Evolutionary conservation across 1,140 invertebrate species (phyloP).

Genomic region (Cydia pomonella): DNA sequence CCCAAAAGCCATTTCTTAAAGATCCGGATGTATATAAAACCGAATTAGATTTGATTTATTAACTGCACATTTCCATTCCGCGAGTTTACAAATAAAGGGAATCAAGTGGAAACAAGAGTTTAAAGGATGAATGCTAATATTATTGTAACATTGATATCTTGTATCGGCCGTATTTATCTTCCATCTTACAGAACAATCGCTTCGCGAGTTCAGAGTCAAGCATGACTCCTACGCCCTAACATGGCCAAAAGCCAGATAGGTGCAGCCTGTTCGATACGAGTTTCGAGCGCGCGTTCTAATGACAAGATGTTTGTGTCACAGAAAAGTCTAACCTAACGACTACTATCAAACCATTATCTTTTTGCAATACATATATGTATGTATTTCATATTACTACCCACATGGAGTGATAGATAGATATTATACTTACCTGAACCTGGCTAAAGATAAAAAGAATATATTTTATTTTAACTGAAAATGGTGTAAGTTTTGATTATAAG

Average conservation of each 20-base stretch:
- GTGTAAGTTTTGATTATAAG: no score
- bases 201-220: slow-evolving; percentile 22
- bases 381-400: no score
- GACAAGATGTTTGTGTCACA: neutral
- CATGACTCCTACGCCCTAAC: slow-evolving; percentile 29
- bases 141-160: slow-evolving; percentile 21
- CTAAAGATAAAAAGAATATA: no score
- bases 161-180: slow-evolving; percentile 24
- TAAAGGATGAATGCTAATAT: slow-evolving; percentile 8
- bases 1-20: no score
- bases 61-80: neutral
- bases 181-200: slow-evolving; percentile 14
- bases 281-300: neutral
- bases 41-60: no score
- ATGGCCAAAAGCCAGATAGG: slow-evolving; percentile 9
- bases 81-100: neutral
- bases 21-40: no score
- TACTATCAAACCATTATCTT: no score
- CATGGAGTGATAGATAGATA: no score
- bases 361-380: no score
- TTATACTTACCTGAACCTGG: no score
- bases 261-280: neutral
- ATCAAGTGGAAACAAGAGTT: slow-evolving; percentile 6
- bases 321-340: no score
- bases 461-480: no score